These are phyloP conservation scores for Biston betularia DNA, from an alignment of 2,888 invertebrate genomes.

Conservation along the genomic window DNA sequence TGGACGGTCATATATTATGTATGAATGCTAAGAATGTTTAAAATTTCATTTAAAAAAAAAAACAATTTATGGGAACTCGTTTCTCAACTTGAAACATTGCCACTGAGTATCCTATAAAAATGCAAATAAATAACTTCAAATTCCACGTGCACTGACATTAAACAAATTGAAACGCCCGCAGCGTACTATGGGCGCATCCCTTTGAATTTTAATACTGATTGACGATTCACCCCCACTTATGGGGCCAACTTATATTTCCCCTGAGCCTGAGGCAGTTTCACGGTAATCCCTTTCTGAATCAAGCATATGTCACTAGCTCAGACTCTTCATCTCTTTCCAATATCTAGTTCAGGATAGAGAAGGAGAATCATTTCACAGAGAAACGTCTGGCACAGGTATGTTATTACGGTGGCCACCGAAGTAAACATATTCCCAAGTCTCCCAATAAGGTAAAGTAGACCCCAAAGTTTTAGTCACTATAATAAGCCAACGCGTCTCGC, in stretches of 20 bases:
- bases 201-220: constrained; percentile 77
- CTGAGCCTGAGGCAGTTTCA: constrained; percentile 68
- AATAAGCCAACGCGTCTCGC: constrained; percentile 82
- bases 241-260: constrained; percentile 77
- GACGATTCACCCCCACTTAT: constrained; percentile 72
- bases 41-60: not conserved
- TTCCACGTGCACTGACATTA: constrained; percentile 54
- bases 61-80: not conserved
- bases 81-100: constrained; percentile 12
- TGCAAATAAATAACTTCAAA: constrained; percentile 38
- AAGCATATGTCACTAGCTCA: constrained; percentile 61
- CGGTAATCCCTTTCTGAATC: constrained; percentile 66
- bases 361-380: constrained; percentile 31
- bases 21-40: too few species aligned
- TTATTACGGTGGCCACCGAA: constrained; percentile 61
- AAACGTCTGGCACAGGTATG: constrained; percentile 44
- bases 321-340: constrained; percentile 56
- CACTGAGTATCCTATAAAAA: constrained; percentile 26
- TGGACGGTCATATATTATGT: too few species aligned
- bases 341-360: constrained; percentile 52
- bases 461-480: constrained; percentile 84
- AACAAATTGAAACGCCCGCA: constrained; percentile 72
- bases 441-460: constrained; percentile 74
- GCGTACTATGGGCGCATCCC: constrained; percentile 56
- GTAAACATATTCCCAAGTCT: constrained; percentile 77